Base-by-base conservation (phyloP, 64 coral and sea anemone genomes). In the Platygyra sinensis region DNA sequence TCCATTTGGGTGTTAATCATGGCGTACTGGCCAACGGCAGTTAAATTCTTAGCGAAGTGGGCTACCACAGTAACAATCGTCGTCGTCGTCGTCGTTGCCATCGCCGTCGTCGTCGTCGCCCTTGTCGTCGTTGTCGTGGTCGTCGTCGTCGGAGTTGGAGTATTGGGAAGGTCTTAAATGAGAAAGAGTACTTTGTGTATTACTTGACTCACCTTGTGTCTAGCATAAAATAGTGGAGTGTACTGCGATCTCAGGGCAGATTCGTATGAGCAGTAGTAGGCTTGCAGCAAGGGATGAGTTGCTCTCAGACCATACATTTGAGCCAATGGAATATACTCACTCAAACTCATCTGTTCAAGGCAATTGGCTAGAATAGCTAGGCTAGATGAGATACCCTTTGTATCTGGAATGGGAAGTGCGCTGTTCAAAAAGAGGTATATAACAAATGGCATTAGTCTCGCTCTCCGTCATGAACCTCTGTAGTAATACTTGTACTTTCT, bases 211-310 rank as follows among this genome's bases (percentile, higher is more conserved):
- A 93, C 95, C 78, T 65, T 90, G 72, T 96, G 91, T 62, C 95
- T 71, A 9, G 90, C 77, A 30, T 94, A 96, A 54, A 96, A 96
- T 59, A 93, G 65, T 33, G 95, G 88, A 3, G 95, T 93, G 76
- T 87, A 96, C 30, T 79, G 60, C 0, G 95, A 91, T 33, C 86
- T 65, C 15, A 72, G 33, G 30, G 88, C 92, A 73, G 93, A 87
- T n/a, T 98, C 94, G 15, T 62, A 73, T 13, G 90, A 80, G 62
- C 88, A 95, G 33, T 81, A 67, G 78, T 98, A 98, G 1, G 96
- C 94, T 33, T 92, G 81, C 38, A 98, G 76, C 27, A 95, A 61
- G 19, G 96, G 93, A 80, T 98, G 96, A 17, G 81, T 71, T 57
- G 83, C 60, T 13, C 30, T 36, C 17, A 98, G 88, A 42, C 59